A percentile compares a stretch with the other conserved stretches of the same genome.
Conservation (phyloP, 2,888 invertebrate genomes). For the Idaea straminata region DNA sequence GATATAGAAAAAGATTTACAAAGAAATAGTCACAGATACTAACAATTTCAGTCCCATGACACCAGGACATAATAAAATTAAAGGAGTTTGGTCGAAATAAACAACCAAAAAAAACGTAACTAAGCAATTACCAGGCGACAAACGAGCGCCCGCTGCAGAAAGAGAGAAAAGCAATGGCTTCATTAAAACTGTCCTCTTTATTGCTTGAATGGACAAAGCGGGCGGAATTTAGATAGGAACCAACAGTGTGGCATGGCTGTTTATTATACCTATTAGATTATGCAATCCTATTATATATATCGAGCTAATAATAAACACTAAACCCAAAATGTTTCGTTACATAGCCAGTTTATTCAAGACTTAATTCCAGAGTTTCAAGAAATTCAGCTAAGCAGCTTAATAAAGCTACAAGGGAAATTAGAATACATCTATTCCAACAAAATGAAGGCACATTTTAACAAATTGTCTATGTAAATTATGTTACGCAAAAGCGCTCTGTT, state of each 20-base stretch:
- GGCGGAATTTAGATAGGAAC: slow-evolving; percentile 6
- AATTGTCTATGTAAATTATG: slow-evolving; percentile 2
- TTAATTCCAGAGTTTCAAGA: background rate
- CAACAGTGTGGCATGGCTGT: background rate
- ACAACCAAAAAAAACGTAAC: slow-evolving; percentile 51
- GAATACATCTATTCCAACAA: background rate
- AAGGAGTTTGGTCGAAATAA: slow-evolving; percentile 40
- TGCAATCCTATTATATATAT: background rate
- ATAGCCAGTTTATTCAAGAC: background rate
- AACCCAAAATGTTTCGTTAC: background rate
- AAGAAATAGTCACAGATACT: slow-evolving; percentile 4
- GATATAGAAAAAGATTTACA: background rate
- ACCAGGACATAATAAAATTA: slow-evolving; percentile 38
- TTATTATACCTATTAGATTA: background rate
- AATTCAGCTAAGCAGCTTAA: background rate
- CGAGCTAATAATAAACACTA: background rate
- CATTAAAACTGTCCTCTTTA: slow-evolving; percentile 17
- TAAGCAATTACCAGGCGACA: slow-evolving; percentile 56
- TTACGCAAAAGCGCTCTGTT: background rate
- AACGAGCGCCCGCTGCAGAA: slow-evolving; percentile 38
- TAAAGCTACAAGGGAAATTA: background rate
- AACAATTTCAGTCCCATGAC: background rate
- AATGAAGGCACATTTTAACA: background rate
- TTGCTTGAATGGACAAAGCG: slow-evolving; percentile 11
- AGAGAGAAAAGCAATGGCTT: slow-evolving; percentile 45